Evolutionary conservation across 1,140 invertebrate genomes (phyloP), one percentile per base, ranked within the genome.

Genomic region (Hycleus cichorii): DNA sequence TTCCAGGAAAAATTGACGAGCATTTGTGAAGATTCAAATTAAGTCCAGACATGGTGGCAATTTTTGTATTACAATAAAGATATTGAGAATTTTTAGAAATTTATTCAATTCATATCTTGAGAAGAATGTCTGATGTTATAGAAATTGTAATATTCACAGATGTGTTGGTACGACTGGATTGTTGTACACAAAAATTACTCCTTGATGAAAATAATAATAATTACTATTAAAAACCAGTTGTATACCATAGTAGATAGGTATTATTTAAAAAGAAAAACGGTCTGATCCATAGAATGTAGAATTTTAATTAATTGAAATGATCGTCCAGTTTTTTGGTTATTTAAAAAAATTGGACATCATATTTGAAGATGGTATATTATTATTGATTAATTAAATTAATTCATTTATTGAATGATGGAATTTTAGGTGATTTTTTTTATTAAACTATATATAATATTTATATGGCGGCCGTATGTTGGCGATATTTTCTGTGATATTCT

Each of bases 271-370:
- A 50, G 2, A 7, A 39, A 42, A 10, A 47, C 38, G 69, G 69
- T 70, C 69, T 70, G 69, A 70, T 70, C 69, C 69, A 70, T 70
- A 67, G 69, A 70, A 70, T 69, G 65, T 69, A 70, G 69, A 68
- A 67, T 69, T 69, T 69, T 63, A 58, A 47, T 50, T 50, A n/a
- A 8, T 38, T 12, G 47, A 9, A 27, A 43, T 57, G 55, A 57
- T 49, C 4, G 32, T 32, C 32, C 32, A 32, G 32, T 32, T 32
- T 32, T 32, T 32, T 42, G 40, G 39, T 39, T 6, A 39, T n/a
- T 6, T n/a, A n/a, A n/a, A 11, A 42, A 42, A 42, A 42, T 42
- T 10, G 11, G 40, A 42, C 9, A 42, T n/a, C 40, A 42, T 7
- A 42, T 42, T 42, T 42, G 11, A 18, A 18, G 18, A 18, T 18